phyloP scores from a whole-genome alignment of 2,113 vertebrate genomes.

The Atlantisia rogersi region DNA sequence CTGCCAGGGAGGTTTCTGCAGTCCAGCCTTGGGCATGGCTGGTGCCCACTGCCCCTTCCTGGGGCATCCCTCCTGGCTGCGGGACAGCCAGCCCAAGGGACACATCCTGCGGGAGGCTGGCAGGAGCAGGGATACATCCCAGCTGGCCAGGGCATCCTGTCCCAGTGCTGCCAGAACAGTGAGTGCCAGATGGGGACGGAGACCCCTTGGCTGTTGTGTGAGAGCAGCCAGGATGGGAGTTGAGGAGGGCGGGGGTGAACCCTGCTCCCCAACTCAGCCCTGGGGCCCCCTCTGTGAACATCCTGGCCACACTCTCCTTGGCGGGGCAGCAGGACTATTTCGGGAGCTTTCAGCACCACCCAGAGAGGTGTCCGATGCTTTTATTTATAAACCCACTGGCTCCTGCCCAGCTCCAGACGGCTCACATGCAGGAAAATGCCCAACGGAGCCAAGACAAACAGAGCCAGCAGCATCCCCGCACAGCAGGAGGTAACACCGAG shows the following conservation, averaged over 20 bases:
- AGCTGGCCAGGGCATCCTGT: neutral
- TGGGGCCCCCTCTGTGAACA: neutral
- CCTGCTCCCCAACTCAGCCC: neutral
- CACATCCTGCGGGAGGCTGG: fast-evolving
- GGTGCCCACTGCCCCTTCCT: neutral
- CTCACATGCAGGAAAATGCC: conserved; percentile 7
- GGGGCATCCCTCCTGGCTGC: fast-evolving
- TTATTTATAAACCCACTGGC: conserved; percentile 42
- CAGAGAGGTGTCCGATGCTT: conserved; percentile 27
- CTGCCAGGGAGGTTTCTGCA: no score
- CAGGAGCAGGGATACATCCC: neutral
- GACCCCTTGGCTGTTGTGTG: neutral
- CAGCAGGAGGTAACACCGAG: neutral
- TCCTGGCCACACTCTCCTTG: neutral
- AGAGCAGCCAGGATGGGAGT: neutral
- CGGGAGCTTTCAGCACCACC: conserved; percentile 38
- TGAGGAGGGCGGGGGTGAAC: fast-evolving
- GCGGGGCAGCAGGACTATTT: neutral
- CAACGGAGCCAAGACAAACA: neutral
- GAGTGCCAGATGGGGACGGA: neutral
- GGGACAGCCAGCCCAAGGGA: neutral
- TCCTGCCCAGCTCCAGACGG: neutral
- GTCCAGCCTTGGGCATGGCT: fast-evolving
- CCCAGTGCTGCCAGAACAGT: neutral
- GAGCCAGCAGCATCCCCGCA: conserved; percentile 38